phyloP scores from a whole-genome alignment of 2,888 invertebrate species.

The Synanthedon myopaeformis region DNA sequence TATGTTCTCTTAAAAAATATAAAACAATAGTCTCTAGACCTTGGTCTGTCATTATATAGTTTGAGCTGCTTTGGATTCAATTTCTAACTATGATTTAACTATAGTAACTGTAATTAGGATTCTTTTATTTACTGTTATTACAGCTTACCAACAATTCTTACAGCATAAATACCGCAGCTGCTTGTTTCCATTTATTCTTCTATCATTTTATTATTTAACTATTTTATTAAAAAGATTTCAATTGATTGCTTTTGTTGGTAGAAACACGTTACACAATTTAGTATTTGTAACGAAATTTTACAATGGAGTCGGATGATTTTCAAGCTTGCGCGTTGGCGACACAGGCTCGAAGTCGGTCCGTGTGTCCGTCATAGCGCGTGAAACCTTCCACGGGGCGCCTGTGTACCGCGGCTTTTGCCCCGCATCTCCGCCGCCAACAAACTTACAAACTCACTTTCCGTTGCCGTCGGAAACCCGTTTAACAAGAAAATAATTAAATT shows the following conservation, averaged over 20 bases:
- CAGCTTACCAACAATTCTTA: too few species aligned
- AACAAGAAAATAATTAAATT: constrained; percentile 27
- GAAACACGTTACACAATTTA: too few species aligned
- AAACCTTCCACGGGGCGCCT: constrained; percentile 38
- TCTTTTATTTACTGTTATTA: too few species aligned
- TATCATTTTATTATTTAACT: not conserved
- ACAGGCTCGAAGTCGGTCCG: constrained; percentile 1
- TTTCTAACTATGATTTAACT: too few species aligned
- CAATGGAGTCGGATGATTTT: not conserved
- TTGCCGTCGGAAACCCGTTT: constrained; percentile 47
- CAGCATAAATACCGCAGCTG: too few species aligned
- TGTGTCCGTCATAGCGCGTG: constrained; percentile 36
- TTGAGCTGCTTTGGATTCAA: too few species aligned
- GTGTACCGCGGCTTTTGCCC: constrained; percentile 27
- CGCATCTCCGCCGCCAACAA: constrained; percentile 21
- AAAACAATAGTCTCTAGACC: too few species aligned
- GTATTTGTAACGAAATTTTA: too few species aligned
- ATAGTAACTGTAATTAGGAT: too few species aligned
- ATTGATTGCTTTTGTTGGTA: not conserved
- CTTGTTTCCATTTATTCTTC: not conserved
- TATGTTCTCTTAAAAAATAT: too few species aligned
- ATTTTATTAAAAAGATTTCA: not conserved
- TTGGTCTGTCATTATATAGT: too few species aligned
- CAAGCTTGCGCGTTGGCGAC: not conserved
- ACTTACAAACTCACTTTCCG: constrained; percentile 55